Evolutionary conservation across 2,797 vertebrate genomes (phyloP), one percentile per base, ranked within the genome.

Genomic region (Remorina albescens): DNA sequence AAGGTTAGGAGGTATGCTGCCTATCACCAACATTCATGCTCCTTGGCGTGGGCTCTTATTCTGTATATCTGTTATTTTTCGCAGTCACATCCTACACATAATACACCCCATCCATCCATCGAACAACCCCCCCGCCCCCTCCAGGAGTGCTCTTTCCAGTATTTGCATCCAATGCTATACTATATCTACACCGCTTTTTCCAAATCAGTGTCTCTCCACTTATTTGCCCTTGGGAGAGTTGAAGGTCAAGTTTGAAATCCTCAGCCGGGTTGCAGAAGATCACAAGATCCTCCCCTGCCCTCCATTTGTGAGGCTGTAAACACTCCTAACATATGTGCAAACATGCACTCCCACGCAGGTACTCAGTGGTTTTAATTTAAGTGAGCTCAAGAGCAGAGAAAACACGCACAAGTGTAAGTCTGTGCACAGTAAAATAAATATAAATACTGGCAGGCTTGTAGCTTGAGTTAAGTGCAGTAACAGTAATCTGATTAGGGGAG

Each of bases 241-340:
- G 54, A 86, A 90, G 85, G 83, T 89, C 72, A 76, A 83, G 70
- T 81, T 78, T 83, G 60, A 78, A 87, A 88, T 83, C 71, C 71
- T 57, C 57, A 60, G 9, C 62, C 77, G 0, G 66, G 61, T 66
- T 84, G 68, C 58, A 55, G 60, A 65, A 16, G 63, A 78, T 86
- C 80, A 78, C 55, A 57, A 50, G 75, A 80, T 82, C 74, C 78
- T 67, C 16, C 23, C 23, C 50, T 83, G 82, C 59, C 84, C 80
- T 80, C 86, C 59, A 74, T 86, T 69, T 72, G 37, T 21, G 1
- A 46, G 69, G 67, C 72, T 37, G 70, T 74, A 78, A 78, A 81
- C 65, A 65, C 78, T 46, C 30, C 25, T 21, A 23, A 74, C 84
- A 71, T 79, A 69, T 76, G 76, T 81, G 82, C 63, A 73, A 64